Evolutionary conservation across 2,888 invertebrate species (phyloP).

Genomic region (Creontiades dilutus): DNA sequence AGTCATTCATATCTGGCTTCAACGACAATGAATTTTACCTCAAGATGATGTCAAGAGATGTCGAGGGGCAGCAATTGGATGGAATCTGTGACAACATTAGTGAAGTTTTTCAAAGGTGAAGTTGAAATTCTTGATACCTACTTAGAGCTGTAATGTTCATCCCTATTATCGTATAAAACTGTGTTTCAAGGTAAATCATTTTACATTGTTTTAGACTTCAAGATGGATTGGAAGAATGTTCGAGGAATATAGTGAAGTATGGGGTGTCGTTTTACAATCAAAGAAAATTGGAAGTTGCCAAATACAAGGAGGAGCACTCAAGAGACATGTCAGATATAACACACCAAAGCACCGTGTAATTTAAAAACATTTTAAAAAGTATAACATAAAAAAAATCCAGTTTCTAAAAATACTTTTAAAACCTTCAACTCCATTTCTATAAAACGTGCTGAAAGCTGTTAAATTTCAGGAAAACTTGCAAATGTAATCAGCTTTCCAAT

Average conservation of each 20-base stretch:
- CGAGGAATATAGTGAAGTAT: slow-evolving; percentile 42
- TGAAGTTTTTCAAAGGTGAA: slow-evolving; percentile 55
- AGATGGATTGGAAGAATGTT: slow-evolving; percentile 18
- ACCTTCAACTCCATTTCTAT: too few species aligned
- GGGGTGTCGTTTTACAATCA: slow-evolving; percentile 57
- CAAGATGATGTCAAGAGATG: slow-evolving; percentile 61
- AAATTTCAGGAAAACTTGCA: too few species aligned
- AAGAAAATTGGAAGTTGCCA: slow-evolving; percentile 54
- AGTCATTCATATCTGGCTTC: slow-evolving; percentile 61
- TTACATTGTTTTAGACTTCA: slow-evolving; percentile 30
- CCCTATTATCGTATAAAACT: too few species aligned
- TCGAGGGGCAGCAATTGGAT: slow-evolving; percentile 45
- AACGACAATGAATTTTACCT: slow-evolving; percentile 56
- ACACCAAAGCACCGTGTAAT: slow-evolving; percentile 64
- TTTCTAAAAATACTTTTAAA: too few species aligned
- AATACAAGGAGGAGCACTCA: slow-evolving; percentile 43
- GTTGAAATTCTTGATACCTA: too few species aligned
- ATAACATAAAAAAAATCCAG: too few species aligned
- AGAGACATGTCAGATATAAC: slow-evolving; percentile 17
- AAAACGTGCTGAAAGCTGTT: too few species aligned
- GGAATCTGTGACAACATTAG: slow-evolving; percentile 42
- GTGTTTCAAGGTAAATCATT: too few species aligned
- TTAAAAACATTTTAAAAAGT: too few species aligned
- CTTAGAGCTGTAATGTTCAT: too few species aligned
- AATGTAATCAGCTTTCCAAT: too few species aligned